These are phyloP conservation scores for Siniperca chuatsi DNA, from an alignment of 2,113 vertebrate genomes.

Conservation along the genomic window DNA sequence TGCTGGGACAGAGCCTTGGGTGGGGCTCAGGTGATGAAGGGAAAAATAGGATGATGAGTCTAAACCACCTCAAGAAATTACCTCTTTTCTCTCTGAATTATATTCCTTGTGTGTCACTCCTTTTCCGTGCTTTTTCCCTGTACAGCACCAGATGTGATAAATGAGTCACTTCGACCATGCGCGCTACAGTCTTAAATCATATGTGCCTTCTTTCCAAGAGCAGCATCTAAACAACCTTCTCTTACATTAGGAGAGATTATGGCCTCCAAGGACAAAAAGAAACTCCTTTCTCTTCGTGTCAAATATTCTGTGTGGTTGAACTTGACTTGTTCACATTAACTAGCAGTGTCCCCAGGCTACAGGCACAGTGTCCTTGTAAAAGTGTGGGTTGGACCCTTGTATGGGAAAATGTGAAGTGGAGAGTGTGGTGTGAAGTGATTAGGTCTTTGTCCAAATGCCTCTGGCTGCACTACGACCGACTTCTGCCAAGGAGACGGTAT, in stretches of 20 bases:
- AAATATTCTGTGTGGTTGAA: constrained; percentile 49
- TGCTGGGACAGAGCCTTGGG: constrained; percentile 44
- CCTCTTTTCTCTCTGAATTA: constrained; percentile 54
- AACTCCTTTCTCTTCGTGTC: constrained; percentile 47
- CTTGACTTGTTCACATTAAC: constrained; percentile 62
- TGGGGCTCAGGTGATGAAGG: constrained; percentile 65
- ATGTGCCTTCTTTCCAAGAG: constrained; percentile 33
- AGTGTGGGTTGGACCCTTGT: constrained; percentile 17
- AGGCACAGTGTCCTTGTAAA: constrained; percentile 40
- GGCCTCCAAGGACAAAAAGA: constrained; percentile 54
- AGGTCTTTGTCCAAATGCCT: constrained; percentile 49
- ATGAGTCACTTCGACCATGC: constrained; percentile 56
- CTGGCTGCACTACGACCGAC: constrained; percentile 32
- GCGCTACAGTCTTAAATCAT: constrained; percentile 61
- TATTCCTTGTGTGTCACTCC: constrained; percentile 57
- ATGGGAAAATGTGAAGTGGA: constrained; percentile 42
- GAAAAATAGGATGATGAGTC: constrained; percentile 58
- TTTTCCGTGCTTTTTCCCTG: background rate
- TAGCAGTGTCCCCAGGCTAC: constrained; percentile 37
- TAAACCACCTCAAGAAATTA: constrained; percentile 61
- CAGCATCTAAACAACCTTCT: constrained; percentile 54
- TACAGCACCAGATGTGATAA: constrained; percentile 64
- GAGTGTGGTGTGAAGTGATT: constrained; percentile 47
- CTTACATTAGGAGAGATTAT: constrained; percentile 22
- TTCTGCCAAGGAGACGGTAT: constrained; percentile 44